Evolutionary conservation across 2,797 vertebrate species (phyloP).

Genomic region (Myotis daubentonii): DNA sequence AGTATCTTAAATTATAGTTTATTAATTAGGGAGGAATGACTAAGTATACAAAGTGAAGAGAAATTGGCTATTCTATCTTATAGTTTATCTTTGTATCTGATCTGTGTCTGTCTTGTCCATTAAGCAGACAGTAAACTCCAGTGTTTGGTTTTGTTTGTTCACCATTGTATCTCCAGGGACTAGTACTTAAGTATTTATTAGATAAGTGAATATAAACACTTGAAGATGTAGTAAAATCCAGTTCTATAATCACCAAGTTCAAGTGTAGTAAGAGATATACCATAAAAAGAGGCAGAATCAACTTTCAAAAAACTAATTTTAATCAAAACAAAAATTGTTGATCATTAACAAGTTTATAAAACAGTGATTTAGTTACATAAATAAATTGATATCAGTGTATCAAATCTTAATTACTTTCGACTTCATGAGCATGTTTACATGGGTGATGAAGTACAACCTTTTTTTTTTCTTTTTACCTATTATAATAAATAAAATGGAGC

Average conservation of each 20-base stretch:
- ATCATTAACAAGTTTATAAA: conserved; percentile 99
- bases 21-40: conserved; percentile 41
- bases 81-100: conserved; percentile 20
- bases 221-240: conserved; percentile 25
- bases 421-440: conserved; percentile 98
- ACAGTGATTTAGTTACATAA: conserved; percentile 99
- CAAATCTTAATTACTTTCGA: conserved; percentile 99
- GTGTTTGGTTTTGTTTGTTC: conserved; percentile 19
- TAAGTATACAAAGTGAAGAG: neutral
- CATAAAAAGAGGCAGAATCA: conserved; percentile 88
- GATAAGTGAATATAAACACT: neutral
- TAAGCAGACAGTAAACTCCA: neutral
- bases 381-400: conserved; percentile 99
- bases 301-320: conserved; percentile 97
- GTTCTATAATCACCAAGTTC: neutral
- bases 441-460: conserved; percentile 96
- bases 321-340: conserved; percentile 98
- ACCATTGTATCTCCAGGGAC: neutral
- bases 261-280: conserved; percentile 77
- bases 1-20: conserved; percentile 50
- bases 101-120: neutral
- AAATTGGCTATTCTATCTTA: neutral
- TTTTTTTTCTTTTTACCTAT: conserved; percentile 91
- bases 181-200: neutral
- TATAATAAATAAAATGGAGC: conserved; percentile 98